These are phyloP conservation scores for Schrankia costaestrigalis DNA, from an alignment of 2,888 invertebrate species.

Conservation along the genomic window DNA sequence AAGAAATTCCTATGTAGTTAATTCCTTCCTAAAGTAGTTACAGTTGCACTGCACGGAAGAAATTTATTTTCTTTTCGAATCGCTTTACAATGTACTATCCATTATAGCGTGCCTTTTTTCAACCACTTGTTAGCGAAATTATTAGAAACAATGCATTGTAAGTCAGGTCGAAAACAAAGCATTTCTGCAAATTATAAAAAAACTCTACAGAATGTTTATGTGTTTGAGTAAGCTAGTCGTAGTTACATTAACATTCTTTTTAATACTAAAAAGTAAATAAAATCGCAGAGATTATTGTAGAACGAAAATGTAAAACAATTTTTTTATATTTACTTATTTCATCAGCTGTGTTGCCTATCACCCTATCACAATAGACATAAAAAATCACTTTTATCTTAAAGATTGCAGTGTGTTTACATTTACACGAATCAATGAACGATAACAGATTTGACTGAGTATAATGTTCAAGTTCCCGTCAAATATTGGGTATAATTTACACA, in stretches of 20 bases:
- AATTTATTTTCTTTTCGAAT: slow-evolving; percentile 46
- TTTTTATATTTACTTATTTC: no score
- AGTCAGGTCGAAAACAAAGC: slow-evolving; percentile 64
- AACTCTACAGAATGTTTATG: slow-evolving; percentile 49
- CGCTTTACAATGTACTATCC: slow-evolving; percentile 44
- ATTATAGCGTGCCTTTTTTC: slow-evolving; percentile 52
- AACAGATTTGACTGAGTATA: slow-evolving; percentile 33
- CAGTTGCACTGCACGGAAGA: slow-evolving; percentile 20
- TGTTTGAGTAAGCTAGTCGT: slow-evolving; percentile 40
- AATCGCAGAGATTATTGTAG: no score
- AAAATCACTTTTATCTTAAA: slow-evolving; percentile 24
- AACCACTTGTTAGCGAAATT: slow-evolving; percentile 64
- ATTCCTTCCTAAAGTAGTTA: slow-evolving; percentile 19
- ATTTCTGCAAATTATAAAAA: slow-evolving; percentile 60
- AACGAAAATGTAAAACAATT: no score
- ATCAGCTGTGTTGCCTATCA: no score
- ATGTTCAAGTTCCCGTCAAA: slow-evolving; percentile 29
- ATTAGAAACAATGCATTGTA: slow-evolving; percentile 67
- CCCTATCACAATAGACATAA: no score
- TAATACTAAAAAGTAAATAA: slow-evolving; percentile 19
- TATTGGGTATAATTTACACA: slow-evolving; percentile 19
- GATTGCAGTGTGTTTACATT: slow-evolving; percentile 12
- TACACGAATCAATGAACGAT: slow-evolving; percentile 53
- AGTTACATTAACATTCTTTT: slow-evolving; percentile 37
- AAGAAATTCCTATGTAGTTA: slow-evolving; percentile 13